Conservation (phyloP, 2,797 vertebrate genomes). For the Macropodus opercularis region DNA sequence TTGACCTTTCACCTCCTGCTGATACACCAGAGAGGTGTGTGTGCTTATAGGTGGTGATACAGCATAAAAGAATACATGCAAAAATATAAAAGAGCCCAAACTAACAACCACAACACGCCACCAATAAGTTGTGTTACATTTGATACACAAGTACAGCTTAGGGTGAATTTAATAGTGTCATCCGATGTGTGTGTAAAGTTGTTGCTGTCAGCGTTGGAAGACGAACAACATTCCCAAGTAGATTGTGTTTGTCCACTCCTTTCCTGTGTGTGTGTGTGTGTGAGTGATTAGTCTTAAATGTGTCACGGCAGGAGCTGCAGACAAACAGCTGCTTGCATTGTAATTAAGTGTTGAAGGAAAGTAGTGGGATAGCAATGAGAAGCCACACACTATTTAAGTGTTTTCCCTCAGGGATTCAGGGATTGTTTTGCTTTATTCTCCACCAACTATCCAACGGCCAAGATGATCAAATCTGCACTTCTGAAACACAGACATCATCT, state of each 20-base stretch:
- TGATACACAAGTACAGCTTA: not conserved
- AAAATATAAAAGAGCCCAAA: not conserved
- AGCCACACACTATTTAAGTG: conserved; percentile 14
- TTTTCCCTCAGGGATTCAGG: conserved; percentile 3
- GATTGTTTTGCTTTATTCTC: conserved; percentile 26
- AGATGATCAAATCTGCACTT: not conserved
- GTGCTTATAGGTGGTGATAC: not conserved
- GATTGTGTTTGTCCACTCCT: conserved; percentile 49
- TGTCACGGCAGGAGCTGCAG: conserved; percentile 12
- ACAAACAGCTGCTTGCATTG: conserved; percentile 39
- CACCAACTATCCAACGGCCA: not conserved
- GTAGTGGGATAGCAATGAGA: conserved; percentile 11
- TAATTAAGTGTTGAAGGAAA: conserved; percentile 43
- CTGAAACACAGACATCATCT: conserved; percentile 10
- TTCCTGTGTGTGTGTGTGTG: conserved; percentile 9
- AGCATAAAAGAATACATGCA: not conserved
- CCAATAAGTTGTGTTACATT: not conserved
- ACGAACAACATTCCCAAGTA: conserved; percentile 35
- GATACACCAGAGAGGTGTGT: not conserved
- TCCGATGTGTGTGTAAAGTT: conserved; percentile 12
- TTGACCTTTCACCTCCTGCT: not conserved
- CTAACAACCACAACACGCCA: not conserved
- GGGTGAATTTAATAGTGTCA: conserved; percentile 20
- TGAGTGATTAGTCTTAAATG: conserved; percentile 28
- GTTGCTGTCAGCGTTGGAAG: conserved; percentile 9